These are phyloP conservation scores for Periparus ater DNA, from an alignment of 2,797 vertebrate genomes.

Conservation along the genomic window DNA sequence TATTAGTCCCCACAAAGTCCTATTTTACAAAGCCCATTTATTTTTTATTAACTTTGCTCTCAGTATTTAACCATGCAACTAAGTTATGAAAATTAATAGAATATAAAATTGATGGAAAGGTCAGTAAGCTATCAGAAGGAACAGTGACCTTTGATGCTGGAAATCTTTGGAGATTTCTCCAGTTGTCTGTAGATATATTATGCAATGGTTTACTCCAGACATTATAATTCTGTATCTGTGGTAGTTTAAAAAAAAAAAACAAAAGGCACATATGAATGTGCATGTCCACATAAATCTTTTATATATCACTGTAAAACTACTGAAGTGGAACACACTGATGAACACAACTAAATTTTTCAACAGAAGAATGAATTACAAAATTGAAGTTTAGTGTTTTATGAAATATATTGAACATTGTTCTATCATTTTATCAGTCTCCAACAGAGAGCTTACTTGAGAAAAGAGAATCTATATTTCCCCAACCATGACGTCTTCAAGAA, in stretches of 20 bases:
- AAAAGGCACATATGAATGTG: neutral
- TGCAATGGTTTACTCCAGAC: conserved; percentile 15
- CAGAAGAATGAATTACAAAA: neutral
- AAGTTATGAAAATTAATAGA: conserved; percentile 66
- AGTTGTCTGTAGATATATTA: conserved; percentile 43
- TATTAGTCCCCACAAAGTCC: neutral
- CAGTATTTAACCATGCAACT: neutral
- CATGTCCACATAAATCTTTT: neutral
- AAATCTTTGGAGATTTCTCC: conserved; percentile 34
- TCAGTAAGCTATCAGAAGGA: conserved; percentile 56
- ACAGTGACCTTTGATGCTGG: conserved; percentile 61
- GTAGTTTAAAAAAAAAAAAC: neutral
- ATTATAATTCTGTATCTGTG: neutral
- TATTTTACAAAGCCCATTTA: neutral
- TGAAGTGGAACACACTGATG: neutral
- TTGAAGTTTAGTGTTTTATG: neutral
- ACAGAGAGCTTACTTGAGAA: neutral
- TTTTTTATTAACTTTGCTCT: neutral
- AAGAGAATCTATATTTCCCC: neutral
- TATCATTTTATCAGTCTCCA: neutral
- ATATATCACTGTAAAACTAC: neutral
- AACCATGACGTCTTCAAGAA: neutral
- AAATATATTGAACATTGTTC: neutral
- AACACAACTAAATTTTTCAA: neutral
- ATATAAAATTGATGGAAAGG: conserved; percentile 66